Conservation (phyloP, 1,140 invertebrate species). For the Drosophila quadrilineata region DNA sequence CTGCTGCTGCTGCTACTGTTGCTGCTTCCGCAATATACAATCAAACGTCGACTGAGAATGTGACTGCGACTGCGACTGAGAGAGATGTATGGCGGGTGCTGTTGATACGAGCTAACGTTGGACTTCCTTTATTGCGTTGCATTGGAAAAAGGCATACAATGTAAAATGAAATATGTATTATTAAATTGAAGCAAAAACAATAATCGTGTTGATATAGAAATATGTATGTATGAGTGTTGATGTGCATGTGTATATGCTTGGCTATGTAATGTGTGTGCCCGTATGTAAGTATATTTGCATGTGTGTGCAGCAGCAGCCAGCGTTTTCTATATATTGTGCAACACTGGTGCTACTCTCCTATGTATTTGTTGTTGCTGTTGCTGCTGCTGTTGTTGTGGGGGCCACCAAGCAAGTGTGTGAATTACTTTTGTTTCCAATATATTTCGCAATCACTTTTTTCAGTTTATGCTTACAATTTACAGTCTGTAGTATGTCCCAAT, state of each 20-base stretch:
- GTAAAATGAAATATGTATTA: conserved; percentile 51
- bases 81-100: conserved; percentile 26
- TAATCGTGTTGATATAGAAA: conserved; percentile 31
- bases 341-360: conserved; percentile 45
- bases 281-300: conserved; percentile 25
- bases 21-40: too few relatives aligned
- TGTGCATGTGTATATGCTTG: too few relatives aligned
- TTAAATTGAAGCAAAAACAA: conserved; percentile 51
- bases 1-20: conserved; percentile 9
- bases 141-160: conserved; percentile 16
- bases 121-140: conserved; percentile 38
- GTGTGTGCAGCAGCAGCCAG: conserved; percentile 16
- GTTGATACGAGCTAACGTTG: conserved; percentile 47
- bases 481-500: not conserved
- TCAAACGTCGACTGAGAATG: too few relatives aligned
- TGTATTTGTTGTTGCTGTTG: conserved; percentile 47
- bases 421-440: conserved; percentile 25
- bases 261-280: too few relatives aligned
- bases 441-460: conserved; percentile 70
- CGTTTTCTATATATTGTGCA: conserved; percentile 32
- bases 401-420: conserved; percentile 22
- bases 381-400: not conserved
- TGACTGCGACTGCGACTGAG: conserved; percentile 25
- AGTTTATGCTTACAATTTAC: conserved; percentile 8
- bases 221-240: conserved; percentile 22